Conservation (phyloP, 1,140 invertebrate genomes). For the Bombus superbus region DNA sequence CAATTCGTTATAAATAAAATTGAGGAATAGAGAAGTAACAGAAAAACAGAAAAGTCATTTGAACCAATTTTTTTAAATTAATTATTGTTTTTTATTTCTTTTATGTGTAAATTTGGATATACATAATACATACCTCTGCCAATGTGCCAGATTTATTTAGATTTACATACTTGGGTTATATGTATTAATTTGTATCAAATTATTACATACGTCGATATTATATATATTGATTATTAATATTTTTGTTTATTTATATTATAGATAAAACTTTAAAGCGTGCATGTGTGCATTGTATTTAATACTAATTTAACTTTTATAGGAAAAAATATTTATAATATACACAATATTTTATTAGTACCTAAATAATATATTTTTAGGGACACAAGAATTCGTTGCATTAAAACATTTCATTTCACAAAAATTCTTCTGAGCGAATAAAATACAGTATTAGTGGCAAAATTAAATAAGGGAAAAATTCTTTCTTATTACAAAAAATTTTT, state of each 20-base stretch:
- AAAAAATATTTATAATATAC: background rate
- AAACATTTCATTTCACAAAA: background rate
- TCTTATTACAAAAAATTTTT: background rate
- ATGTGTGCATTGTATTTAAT: background rate
- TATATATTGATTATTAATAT: background rate
- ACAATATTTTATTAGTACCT: background rate
- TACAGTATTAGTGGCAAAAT: background rate
- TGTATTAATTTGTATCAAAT: background rate
- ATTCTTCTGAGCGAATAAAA: background rate
- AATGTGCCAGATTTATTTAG: background rate
- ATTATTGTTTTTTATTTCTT: background rate
- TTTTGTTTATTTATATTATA: background rate
- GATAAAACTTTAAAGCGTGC: too few relatives aligned
- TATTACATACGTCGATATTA: background rate
- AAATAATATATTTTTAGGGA: background rate
- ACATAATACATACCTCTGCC: background rate
- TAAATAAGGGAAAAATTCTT: background rate
- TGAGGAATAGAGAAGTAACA: too few relatives aligned
- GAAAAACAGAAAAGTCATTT: too few relatives aligned
- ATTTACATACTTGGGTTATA: background rate
- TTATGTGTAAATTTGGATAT: slow-evolving; percentile 3
- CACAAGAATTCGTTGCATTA: background rate
- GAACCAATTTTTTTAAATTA: background rate
- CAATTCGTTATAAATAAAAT: background rate
- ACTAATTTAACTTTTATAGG: background rate